Conservation (phyloP, 2,113 vertebrate genomes). For the Oenanthe melanoleuca region DNA sequence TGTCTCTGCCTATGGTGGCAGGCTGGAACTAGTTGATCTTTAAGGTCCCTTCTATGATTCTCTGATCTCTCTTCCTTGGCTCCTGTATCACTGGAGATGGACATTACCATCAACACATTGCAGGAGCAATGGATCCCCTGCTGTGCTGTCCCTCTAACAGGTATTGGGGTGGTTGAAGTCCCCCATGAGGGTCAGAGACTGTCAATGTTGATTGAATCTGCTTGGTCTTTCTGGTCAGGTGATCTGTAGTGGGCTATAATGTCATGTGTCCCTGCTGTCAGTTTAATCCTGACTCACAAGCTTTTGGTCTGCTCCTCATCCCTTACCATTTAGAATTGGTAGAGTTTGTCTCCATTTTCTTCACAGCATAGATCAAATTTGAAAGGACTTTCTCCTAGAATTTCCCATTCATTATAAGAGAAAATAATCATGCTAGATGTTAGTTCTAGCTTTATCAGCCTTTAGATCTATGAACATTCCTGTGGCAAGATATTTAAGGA, state of each 20-base stretch:
- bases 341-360: background rate
- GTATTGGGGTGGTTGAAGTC: background rate
- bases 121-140: background rate
- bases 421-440: background rate
- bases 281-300: background rate
- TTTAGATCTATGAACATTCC: background rate
- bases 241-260: background rate
- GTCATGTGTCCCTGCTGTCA: background rate
- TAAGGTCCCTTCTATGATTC: background rate
- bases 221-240: background rate
- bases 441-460: background rate
- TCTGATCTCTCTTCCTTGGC: background rate
- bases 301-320: background rate
- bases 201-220: background rate
- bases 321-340: background rate
- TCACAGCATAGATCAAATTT: background rate
- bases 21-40: background rate
- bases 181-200: background rate
- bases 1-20: fast-evolving
- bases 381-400: background rate
- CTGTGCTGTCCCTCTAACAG: background rate
- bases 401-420: background rate
- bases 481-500: background rate
- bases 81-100: background rate
- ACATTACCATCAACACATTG: background rate